Percentiles rank a stretch among this genome's conserved stretches.
Conservation (phyloP, 2,888 invertebrate species). For the Xylocampa areola region DNA sequence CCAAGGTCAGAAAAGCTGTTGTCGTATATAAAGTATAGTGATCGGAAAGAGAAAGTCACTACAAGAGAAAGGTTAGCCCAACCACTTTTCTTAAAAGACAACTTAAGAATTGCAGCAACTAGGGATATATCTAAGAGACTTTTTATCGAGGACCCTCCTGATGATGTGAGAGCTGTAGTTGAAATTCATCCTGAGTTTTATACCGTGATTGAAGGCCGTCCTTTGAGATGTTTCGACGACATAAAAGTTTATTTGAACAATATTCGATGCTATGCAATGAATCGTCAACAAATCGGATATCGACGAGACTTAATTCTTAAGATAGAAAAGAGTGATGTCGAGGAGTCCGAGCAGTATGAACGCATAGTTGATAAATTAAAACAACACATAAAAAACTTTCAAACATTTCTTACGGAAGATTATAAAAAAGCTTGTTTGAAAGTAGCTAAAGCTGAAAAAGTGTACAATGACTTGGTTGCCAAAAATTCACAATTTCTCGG, state of each 20-base stretch:
- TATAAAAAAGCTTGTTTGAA: slow-evolving; percentile 82
- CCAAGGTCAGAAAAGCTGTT: slow-evolving; percentile 83
- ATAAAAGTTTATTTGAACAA: slow-evolving; percentile 89
- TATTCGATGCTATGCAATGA: slow-evolving; percentile 85
- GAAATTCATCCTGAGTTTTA: slow-evolving; percentile 92
- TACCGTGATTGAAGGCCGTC: slow-evolving; percentile 90
- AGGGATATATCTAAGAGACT: slow-evolving; percentile 89
- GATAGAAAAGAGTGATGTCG: slow-evolving; percentile 74
- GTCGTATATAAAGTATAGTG: slow-evolving; percentile 85
- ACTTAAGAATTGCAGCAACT: slow-evolving; percentile 80
- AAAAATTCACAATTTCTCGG: slow-evolving; percentile 79
- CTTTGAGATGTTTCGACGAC: slow-evolving; percentile 89
- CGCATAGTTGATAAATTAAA: slow-evolving; percentile 74
- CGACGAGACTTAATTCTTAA: slow-evolving; percentile 81
- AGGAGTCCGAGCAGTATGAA: slow-evolving; percentile 76
- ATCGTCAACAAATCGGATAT: slow-evolving; percentile 86
- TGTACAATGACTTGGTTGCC: slow-evolving; percentile 71
- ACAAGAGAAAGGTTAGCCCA: slow-evolving; percentile 69
- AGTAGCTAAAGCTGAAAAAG: slow-evolving; percentile 77
- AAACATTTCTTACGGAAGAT: slow-evolving; percentile 84
- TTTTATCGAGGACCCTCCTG: slow-evolving; percentile 88
- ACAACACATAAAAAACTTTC: slow-evolving; percentile 82
- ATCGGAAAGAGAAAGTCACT: slow-evolving; percentile 78
- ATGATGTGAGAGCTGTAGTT: slow-evolving; percentile 89
- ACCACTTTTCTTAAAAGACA: slow-evolving; percentile 81